Evolutionary conservation across 2,797 vertebrate genomes (phyloP).

Genomic region (Ptychadena robeensis): DNA sequence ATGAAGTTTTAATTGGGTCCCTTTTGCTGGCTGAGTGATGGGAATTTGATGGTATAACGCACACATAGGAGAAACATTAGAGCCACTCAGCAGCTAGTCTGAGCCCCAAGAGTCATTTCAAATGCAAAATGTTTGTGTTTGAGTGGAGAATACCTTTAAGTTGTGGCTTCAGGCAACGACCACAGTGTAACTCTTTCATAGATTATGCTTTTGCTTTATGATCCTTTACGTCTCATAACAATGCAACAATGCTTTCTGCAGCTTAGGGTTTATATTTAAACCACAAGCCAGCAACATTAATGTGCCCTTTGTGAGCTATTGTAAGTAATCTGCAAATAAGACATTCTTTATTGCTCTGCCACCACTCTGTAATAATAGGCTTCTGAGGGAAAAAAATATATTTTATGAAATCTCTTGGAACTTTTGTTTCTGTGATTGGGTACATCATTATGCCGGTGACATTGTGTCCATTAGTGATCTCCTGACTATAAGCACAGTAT

Average conservation of each 20-base stretch:
- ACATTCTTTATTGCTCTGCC: background rate
- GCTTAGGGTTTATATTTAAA: background rate
- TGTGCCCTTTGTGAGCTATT: slow-evolving; percentile 1
- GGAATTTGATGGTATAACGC: background rate
- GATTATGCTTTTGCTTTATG: background rate
- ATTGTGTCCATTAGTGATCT: background rate
- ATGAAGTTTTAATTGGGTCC: background rate
- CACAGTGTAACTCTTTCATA: background rate
- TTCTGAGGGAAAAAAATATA: background rate
- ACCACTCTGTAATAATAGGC: background rate
- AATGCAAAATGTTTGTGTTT: background rate
- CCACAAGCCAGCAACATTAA: background rate
- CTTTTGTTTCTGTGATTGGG: background rate
- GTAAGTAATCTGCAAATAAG: background rate
- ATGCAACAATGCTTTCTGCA: background rate
- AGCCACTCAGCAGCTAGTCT: background rate
- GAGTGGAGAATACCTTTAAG: background rate
- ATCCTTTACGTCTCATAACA: background rate
- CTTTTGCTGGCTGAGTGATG: background rate
- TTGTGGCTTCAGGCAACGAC: background rate
- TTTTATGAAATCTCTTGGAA: background rate
- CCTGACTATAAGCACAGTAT: background rate
- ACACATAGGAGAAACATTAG: background rate
- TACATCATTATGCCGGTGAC: background rate
- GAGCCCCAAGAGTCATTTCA: background rate